Evolutionary conservation across 2,113 vertebrate species (phyloP).

Genomic region (Sturnira hondurensis): DNA sequence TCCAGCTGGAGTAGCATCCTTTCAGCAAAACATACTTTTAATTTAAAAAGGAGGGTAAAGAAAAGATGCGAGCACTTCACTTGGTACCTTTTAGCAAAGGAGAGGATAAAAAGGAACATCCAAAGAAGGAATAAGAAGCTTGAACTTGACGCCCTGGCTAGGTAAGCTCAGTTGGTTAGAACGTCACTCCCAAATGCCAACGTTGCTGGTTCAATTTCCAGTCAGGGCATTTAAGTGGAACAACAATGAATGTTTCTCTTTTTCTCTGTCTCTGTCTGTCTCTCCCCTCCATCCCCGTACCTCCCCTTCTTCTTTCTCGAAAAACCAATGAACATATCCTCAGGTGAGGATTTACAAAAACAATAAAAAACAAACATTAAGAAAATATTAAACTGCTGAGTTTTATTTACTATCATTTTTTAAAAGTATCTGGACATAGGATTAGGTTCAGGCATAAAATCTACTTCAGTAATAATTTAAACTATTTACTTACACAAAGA

Average conservation of each 20-base stretch:
- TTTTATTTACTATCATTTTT: background rate
- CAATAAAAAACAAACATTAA: no score
- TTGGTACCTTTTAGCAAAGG: background rate
- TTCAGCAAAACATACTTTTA: background rate
- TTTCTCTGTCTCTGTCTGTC: no score
- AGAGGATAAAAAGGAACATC: background rate
- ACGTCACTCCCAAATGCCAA: no score
- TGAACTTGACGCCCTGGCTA: background rate
- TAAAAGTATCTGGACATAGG: background rate
- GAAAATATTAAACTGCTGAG: background rate
- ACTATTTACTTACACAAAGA: background rate
- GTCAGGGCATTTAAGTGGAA: no score
- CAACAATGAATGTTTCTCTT: no score
- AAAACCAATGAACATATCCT: no score
- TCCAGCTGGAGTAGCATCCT: background rate
- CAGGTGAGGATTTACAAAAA: no score
- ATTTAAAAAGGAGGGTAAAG: background rate
- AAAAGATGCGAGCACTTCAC: background rate
- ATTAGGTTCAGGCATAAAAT: constrained; percentile 11
- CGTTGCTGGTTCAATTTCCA: no score
- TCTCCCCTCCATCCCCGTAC: no score
- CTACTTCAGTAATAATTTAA: constrained; percentile 15
- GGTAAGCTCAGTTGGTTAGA: no score
- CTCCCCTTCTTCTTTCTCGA: no score
- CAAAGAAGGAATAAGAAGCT: background rate